Conservation (phyloP, 2,888 invertebrate species). For the Dermolepida albohirtum region DNA sequence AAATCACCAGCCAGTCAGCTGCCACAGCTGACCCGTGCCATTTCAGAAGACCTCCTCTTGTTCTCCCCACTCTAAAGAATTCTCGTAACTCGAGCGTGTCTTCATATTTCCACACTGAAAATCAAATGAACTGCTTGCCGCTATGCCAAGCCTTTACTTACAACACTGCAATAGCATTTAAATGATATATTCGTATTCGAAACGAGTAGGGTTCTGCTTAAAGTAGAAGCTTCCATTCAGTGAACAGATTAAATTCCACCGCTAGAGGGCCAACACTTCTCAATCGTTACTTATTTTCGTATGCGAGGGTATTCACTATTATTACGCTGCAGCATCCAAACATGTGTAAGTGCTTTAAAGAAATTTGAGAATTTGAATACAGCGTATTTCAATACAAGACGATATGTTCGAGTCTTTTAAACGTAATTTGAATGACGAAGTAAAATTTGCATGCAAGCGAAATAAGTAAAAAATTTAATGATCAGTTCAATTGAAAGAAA, state of each 20-base stretch:
- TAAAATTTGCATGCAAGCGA: too few relatives aligned
- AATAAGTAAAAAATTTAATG: too few relatives aligned
- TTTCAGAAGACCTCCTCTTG: too few relatives aligned
- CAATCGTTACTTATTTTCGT: too few relatives aligned
- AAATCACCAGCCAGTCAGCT: constrained; percentile 17
- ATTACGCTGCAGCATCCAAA: too few relatives aligned
- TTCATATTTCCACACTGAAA: constrained; percentile 2
- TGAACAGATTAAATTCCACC: constrained; percentile 25
- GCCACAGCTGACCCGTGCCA: constrained; percentile 17
- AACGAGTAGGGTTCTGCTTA: constrained; percentile 8
- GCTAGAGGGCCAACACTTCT: background rate
- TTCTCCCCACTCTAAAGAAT: background rate
- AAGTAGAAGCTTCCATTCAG: constrained; percentile 17
- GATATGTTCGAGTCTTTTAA: too few relatives aligned
- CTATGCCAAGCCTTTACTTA: constrained; percentile 21
- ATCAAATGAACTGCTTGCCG: constrained; percentile 23
- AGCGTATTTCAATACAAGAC: too few relatives aligned
- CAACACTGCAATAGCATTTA: constrained; percentile 19
- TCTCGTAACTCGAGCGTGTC: background rate
- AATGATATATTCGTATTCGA: constrained; percentile 24
- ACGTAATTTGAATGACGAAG: too few relatives aligned
- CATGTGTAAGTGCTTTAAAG: too few relatives aligned
- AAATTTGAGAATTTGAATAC: too few relatives aligned
- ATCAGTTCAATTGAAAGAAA: too few relatives aligned
- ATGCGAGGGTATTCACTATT: too few relatives aligned